phyloP scores from a whole-genome alignment of 2,888 invertebrate genomes.

The Melanophora roralis region DNA sequence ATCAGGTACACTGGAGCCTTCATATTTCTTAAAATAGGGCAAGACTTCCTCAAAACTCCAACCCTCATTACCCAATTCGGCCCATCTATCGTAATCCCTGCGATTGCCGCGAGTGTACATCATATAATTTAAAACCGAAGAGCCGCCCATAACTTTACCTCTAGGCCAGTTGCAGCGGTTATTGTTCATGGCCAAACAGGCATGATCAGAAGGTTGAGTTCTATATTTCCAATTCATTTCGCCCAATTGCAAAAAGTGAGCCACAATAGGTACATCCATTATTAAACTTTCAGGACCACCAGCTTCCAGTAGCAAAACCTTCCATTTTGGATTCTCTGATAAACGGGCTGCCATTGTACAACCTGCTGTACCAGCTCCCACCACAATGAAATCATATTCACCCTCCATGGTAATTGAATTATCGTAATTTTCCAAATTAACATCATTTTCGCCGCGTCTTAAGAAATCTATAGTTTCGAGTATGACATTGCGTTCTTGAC shows the following conservation, averaged over 20 bases:
- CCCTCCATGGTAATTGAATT: slow-evolving; percentile 68
- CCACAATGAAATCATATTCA: slow-evolving; percentile 86
- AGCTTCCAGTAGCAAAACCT: slow-evolving; percentile 84
- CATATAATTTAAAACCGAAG: slow-evolving; percentile 89
- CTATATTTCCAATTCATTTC: slow-evolving; percentile 89
- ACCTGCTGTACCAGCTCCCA: slow-evolving; percentile 90
- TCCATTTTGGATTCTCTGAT: slow-evolving; percentile 83
- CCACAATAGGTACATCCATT: slow-evolving; percentile 87
- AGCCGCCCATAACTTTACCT: slow-evolving; percentile 90
- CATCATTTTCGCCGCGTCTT: slow-evolving; percentile 73
- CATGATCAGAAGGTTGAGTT: slow-evolving; percentile 85
- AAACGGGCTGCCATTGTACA: slow-evolving; percentile 86
- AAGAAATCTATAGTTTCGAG: slow-evolving; percentile 72
- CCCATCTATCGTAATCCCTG: slow-evolving; percentile 88
- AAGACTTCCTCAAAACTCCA: slow-evolving; percentile 86
- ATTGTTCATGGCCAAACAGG: slow-evolving; percentile 86
- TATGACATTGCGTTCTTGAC: slow-evolving; percentile 69
- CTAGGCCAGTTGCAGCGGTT: slow-evolving; percentile 87
- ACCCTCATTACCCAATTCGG: slow-evolving; percentile 82
- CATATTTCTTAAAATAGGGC: slow-evolving; percentile 87
- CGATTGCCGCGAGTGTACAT: slow-evolving; percentile 85
- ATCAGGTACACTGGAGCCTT: slow-evolving; percentile 82
- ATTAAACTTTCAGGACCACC: slow-evolving; percentile 83
- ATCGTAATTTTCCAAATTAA: slow-evolving; percentile 72
- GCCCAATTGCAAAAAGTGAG: slow-evolving; percentile 83